Evolutionary conservation across 2,113 vertebrate genomes (phyloP), one percentile per base, ranked within the genome.

Genomic region (Chamaea fasciata): DNA sequence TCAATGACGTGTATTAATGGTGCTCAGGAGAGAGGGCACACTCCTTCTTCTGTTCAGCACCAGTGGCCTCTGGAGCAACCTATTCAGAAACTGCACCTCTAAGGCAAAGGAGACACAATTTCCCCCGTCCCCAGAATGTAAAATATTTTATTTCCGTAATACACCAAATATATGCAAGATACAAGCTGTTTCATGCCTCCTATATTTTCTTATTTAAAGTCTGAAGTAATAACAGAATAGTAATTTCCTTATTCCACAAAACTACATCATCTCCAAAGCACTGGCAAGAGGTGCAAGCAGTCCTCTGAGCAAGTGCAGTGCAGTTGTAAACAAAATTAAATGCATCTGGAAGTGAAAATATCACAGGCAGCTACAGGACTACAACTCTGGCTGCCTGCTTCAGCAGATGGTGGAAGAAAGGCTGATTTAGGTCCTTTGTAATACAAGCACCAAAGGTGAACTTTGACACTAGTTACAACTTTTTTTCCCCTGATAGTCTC

Each of bases 1-100:
- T 75, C 37, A 62, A 4, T 64, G 18, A 39, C 37, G 56, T 0
- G 0, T 15, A 33, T 15, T 23, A n/a, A 37, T 37, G 12, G 44
- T 13, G 31, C 18, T 62, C n/a, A 75, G 57, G 15, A 85, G 23
- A 69, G 42, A 85, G 70, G 31, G 69, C 42, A 68, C 26, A 56
- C 6, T 86, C 22, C 14, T 87, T 47, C 20, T 44, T 71, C 70
- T 28, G 21, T 19, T 69, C 59, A 53, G 13, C 37, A 80, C 15
- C 3, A 0, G 11, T 50, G 68, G 46, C 63, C 35, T 84, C 63
- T 62, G 50, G 18, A 82, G 14, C 21, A 56, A 49, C 13, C 8
- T 42, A 21, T 37, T 41, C 46, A 94, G 65, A 78, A 83, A 78
- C 22, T 50, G 26, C 11, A 63, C 4, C 18, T 18, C 28, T 28